Evolutionary conservation across 2,888 invertebrate species (phyloP).

Genomic region (Kryphioiulus occultus): DNA sequence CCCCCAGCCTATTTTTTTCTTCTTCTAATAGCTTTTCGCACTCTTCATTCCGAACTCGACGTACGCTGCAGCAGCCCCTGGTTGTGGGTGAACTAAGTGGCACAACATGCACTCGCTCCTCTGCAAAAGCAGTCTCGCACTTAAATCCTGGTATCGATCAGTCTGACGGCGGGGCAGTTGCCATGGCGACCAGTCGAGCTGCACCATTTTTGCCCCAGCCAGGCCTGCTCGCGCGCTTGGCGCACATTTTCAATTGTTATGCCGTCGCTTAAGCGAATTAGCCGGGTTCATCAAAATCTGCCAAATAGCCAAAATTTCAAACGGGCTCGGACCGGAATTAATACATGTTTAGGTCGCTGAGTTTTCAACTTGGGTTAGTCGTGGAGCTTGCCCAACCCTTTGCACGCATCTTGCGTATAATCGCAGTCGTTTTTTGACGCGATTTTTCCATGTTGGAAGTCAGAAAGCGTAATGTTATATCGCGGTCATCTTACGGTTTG

Average conservation of each 20-base stretch:
- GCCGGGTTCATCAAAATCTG: background rate
- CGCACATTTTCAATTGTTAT: slow-evolving; percentile 26
- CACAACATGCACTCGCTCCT: background rate
- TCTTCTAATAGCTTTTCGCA: slow-evolving; percentile 31
- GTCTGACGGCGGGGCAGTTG: slow-evolving; percentile 17
- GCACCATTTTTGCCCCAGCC: background rate
- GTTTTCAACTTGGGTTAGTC: background rate
- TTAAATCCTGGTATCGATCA: slow-evolving; percentile 22
- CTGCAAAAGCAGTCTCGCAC: background rate
- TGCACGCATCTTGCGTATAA: no score
- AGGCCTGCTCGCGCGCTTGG: background rate
- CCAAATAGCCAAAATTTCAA: background rate
- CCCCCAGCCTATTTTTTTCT: background rate
- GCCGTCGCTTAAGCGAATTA: background rate
- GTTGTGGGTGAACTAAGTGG: slow-evolving; percentile 24
- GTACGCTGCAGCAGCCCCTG: slow-evolving; percentile 6
- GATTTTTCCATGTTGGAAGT: no score
- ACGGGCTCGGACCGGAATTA: background rate
- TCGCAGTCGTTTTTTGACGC: no score
- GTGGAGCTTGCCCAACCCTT: background rate
- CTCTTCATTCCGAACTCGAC: background rate
- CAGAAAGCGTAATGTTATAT: no score
- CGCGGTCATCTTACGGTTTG: no score
- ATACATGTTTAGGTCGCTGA: background rate
- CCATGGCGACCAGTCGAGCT: background rate